Evolutionary conservation across 1,140 invertebrate genomes (phyloP).

Genomic region (Penaeus chinensis): DNA sequence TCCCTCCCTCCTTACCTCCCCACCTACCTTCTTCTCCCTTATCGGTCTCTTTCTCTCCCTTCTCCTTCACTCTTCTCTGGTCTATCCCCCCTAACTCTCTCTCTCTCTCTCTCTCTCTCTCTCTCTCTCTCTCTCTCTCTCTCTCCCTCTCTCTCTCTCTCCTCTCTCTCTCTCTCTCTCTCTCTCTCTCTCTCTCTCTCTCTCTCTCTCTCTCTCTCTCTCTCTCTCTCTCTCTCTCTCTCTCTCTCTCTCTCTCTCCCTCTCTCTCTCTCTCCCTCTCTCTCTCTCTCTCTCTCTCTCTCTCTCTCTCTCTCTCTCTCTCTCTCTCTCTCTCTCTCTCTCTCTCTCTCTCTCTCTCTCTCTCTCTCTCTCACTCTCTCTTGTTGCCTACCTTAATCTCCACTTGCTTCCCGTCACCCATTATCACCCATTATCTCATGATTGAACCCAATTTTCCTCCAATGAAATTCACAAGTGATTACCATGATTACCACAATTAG

Average conservation of each 20-base stretch:
- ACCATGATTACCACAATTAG: constrained; percentile 57
- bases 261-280: neutral
- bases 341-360: neutral
- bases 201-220: neutral
- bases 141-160: neutral
- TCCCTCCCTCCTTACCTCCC: neutral
- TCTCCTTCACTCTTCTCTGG: neutral
- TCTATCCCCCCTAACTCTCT: too few relatives aligned
- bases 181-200: neutral
- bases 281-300: too few relatives aligned
- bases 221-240: neutral
- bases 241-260: neutral
- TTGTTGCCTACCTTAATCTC: constrained; percentile 19
- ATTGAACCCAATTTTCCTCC: constrained; percentile 51
- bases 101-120: neutral
- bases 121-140: neutral
- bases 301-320: neutral
- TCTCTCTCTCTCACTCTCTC: neutral
- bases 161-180: neutral
- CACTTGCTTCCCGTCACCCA: constrained; percentile 19
- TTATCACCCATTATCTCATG: constrained; percentile 42
- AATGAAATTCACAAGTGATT: constrained; percentile 52
- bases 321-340: neutral
- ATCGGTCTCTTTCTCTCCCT: neutral
- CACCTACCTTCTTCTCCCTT: too few relatives aligned